A percentile compares a stretch with the other conserved stretches of the same genome.
These are phyloP conservation scores for Orthosia gothica DNA, from an alignment of 2,888 invertebrate species.

Conservation along the genomic window DNA sequence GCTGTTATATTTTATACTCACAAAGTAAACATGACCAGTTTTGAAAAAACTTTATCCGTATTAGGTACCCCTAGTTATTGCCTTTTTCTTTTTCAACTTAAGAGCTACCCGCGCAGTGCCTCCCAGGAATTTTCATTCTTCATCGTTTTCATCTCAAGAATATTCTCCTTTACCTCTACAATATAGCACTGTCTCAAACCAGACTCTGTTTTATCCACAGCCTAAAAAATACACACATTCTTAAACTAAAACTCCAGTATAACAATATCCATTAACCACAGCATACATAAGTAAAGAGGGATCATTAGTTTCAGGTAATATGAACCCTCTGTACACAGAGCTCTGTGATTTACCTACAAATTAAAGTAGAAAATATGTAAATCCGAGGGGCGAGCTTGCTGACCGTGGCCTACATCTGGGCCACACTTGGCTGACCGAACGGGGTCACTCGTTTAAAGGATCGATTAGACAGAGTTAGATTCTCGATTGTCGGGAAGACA, in stretches of 20 bases:
- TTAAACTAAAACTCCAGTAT: conserved; percentile 25
- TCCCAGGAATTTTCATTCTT: too few species aligned
- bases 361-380: conserved; percentile 68
- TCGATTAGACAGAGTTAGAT: conserved; percentile 9
- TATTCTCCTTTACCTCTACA: too few species aligned
- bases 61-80: too few species aligned
- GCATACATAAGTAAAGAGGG: conserved; percentile 27
- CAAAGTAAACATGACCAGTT: too few species aligned
- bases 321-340: conserved; percentile 23
- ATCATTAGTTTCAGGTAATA: conserved; percentile 52
- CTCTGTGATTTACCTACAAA: conserved; percentile 65
- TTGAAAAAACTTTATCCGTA: too few species aligned
- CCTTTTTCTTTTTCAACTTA: not conserved
- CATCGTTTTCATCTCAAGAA: too few species aligned
- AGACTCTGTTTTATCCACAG: not conserved
- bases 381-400: conserved; percentile 52
- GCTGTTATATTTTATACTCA: too few species aligned
- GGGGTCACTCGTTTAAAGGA: conserved; percentile 62
- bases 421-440: conserved; percentile 33
- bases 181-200: fast-evolving
- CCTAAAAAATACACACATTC: not conserved
- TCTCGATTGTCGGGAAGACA: not conserved
- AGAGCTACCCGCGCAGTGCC: too few species aligned
- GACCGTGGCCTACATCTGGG: conserved; percentile 55
- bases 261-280: conserved; percentile 16